Evolutionary conservation across 2,113 vertebrate genomes (phyloP).

Genomic region (Carassius auratus): DNA sequence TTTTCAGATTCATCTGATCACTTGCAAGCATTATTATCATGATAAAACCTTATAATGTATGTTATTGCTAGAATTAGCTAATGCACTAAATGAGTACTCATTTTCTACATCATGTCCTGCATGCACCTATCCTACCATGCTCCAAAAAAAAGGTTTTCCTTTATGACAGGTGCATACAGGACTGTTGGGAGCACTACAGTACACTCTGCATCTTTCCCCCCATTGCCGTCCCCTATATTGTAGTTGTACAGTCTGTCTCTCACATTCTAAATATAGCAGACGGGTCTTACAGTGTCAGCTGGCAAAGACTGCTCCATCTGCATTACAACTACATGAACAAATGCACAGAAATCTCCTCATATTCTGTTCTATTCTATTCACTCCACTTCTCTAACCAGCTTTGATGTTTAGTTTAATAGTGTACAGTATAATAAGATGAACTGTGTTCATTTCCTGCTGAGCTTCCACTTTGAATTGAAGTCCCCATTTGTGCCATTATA

Average conservation of each 20-base stretch:
- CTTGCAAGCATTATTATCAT: neutral
- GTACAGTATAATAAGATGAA: neutral
- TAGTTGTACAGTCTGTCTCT: constrained; percentile 30
- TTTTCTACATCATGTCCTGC: neutral
- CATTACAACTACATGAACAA: constrained; percentile 30
- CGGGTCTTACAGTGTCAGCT: constrained; percentile 25
- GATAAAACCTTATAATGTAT: neutral
- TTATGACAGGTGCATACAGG: constrained; percentile 15
- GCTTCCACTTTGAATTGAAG: neutral
- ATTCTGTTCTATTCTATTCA: neutral
- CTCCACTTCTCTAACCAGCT: neutral
- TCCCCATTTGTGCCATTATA: neutral
- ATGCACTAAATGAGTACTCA: neutral
- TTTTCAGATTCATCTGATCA: constrained; percentile 21
- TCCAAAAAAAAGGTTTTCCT: neutral
- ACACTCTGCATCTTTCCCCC: neutral
- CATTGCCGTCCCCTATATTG: neutral
- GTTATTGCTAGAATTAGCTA: neutral
- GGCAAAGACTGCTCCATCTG: constrained; percentile 23
- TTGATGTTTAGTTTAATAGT: constrained; percentile 5
- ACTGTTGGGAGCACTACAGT: constrained; percentile 14
- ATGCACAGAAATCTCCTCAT: constrained; percentile 5
- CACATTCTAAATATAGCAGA: constrained; percentile 35
- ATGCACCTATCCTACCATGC: neutral
- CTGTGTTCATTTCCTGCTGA: constrained; percentile 2